Percentiles rank a stretch among this genome's conserved stretches.
Conservation (phyloP, 2,888 invertebrate genomes). For the Microplitis deprimator region DNA sequence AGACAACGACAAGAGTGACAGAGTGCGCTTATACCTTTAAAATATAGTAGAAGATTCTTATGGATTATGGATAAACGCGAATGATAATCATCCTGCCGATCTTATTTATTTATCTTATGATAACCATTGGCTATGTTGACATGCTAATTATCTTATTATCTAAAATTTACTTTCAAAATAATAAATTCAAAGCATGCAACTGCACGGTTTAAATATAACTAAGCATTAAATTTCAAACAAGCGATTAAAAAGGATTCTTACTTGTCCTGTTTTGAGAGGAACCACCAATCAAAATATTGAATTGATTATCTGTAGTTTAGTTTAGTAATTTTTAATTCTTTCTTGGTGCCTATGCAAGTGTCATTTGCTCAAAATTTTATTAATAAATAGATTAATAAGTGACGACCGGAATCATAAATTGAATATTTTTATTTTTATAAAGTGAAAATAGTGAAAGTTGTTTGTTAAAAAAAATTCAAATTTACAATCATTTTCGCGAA, state of each 20-base stretch:
- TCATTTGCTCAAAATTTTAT: not conserved
- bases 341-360: not conserved
- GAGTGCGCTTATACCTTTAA: slow-evolving; percentile 53
- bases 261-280: not conserved
- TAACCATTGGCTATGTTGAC: slow-evolving; percentile 45
- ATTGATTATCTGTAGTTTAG: not conserved
- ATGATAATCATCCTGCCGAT: slow-evolving; percentile 49
- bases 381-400: not conserved
- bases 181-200: not conserved
- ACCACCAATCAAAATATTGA: not conserved
- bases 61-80: slow-evolving; percentile 52
- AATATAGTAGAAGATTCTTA: slow-evolving; percentile 54
- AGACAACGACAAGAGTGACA: slow-evolving; percentile 31
- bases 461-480: not conserved
- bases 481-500: not conserved
- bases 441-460: not conserved
- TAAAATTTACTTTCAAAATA: not conserved
- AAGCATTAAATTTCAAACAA: not conserved
- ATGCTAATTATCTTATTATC: slow-evolving; percentile 31
- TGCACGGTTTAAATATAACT: not conserved
- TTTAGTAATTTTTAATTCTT: not conserved
- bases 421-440: not conserved
- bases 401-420: not conserved
- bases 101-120: slow-evolving; percentile 36
- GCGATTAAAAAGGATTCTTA: not conserved